Base-by-base conservation (phyloP, 2,797 vertebrate species). In the Glossophaga mutica region DNA sequence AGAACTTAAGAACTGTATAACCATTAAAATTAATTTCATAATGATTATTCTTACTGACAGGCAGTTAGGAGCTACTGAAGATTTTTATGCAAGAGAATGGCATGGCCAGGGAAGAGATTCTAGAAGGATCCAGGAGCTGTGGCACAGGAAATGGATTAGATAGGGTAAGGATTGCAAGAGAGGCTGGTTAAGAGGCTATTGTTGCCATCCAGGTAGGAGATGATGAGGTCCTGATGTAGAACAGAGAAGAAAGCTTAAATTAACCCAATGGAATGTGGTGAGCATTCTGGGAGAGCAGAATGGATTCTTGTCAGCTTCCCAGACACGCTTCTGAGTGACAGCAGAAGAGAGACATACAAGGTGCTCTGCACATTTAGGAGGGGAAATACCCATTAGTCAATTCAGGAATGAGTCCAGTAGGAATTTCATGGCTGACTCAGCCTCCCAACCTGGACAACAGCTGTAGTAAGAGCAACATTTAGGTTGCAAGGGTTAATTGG, bases 371-470 rank as follows among this genome's bases (percentile, higher is more conserved):
- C 32, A 2, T 62, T n/a, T 68, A 59, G 78, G 67, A 74, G 50
- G 32, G 21, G 70, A 68, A 37, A 24, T 6, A 44, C 24, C 0
- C 29, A 19, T 14, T 9, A 6, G 50, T 48, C 73, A 71, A 7
- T 22, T 57, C 42, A 11, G 34, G 42, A 70, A 12, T 1, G 21
- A 73, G 44, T 10, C 68, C 39, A 19, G 67, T 37, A 88, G 79
- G 26, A 15, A 34, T 44, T 73, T 52, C 73, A 0, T 0, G 6
- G 48, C 9, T 37, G 65, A 0, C 0, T 50, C 29, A 7, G 82
- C 44, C 52, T 85, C 76, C 57, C 16, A 11, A n/a, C 39, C 10
- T 42, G 65, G 19, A 26, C 21, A 9, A 2, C 5, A 95, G 81
- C 48, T 55, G 37, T n/a, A 37, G 52, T 32, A 88, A 48, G 42